These are phyloP conservation scores for Rhabdomys dilectus DNA, from an alignment of 2,113 vertebrate species.

Conservation along the genomic window DNA sequence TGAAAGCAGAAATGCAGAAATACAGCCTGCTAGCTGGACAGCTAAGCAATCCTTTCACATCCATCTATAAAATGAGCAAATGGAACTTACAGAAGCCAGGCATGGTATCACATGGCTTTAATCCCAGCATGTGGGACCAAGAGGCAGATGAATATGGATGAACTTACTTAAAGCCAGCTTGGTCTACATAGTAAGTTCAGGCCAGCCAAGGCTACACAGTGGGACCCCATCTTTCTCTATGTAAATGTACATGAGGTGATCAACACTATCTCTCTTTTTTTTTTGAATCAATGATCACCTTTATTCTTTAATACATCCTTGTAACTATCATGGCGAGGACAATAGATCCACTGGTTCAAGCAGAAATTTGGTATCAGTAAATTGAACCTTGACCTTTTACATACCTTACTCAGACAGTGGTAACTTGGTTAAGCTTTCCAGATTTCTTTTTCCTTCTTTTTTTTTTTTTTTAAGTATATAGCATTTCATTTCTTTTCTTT, in stretches of 20 bases:
- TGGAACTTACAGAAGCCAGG: neutral
- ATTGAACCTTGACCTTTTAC: neutral
- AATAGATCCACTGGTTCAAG: neutral
- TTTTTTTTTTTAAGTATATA: no score
- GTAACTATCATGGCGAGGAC: neutral
- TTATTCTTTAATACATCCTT: neutral
- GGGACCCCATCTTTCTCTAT: neutral
- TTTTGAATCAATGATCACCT: neutral
- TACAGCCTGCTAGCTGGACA: neutral
- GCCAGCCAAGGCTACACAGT: neutral
- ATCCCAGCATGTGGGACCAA: neutral
- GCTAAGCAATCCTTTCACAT: neutral
- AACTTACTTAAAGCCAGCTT: neutral
- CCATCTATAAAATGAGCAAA: neutral
- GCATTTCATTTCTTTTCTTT: no score
- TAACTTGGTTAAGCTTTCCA: neutral
- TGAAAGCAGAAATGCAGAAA: slow-evolving; percentile 4
- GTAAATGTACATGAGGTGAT: neutral
- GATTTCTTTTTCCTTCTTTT: neutral
- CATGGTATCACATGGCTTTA: neutral
- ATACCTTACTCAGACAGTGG: neutral
- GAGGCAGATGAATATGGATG: neutral
- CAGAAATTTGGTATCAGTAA: neutral
- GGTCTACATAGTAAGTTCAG: neutral
- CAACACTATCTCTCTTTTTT: neutral